phyloP scores from a whole-genome alignment of 2,888 invertebrate genomes.

The Oscheius sp. region DNA sequence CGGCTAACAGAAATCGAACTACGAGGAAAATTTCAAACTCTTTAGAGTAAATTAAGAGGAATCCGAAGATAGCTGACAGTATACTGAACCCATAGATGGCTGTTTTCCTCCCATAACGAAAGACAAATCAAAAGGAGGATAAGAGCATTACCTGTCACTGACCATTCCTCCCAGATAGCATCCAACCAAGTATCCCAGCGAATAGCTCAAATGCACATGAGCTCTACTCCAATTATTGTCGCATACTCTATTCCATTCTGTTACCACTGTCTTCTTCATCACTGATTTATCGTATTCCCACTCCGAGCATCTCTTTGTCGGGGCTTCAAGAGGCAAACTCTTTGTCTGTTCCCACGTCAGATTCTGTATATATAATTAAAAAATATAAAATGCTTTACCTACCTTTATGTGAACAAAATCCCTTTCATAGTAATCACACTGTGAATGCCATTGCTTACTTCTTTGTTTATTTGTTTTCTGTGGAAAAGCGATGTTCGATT shows the following conservation, averaged over 20 bases:
- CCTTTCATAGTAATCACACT: constrained; percentile 54
- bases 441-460: constrained; percentile 51
- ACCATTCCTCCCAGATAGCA: constrained; percentile 67
- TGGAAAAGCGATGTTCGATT: constrained; percentile 62
- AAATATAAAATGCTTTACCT: neutral
- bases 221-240: constrained; percentile 67
- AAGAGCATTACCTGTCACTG: constrained; percentile 55
- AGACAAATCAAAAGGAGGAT: neutral
- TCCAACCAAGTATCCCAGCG: constrained; percentile 68
- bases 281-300: constrained; percentile 68
- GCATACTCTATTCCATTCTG: constrained; percentile 36
- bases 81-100: constrained; percentile 64
- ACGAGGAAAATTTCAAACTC: constrained; percentile 66
- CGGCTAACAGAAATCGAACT: constrained; percentile 66
- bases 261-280: constrained; percentile 57
- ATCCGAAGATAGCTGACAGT: constrained; percentile 66
- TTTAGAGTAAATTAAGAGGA: constrained; percentile 60
- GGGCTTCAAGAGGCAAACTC: constrained; percentile 14
- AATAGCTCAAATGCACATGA: constrained; percentile 69
- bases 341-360: constrained; percentile 36
- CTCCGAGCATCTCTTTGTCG: constrained; percentile 43
- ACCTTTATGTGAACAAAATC: constrained; percentile 52
- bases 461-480: constrained; percentile 48
- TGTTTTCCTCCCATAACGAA: constrained; percentile 67
- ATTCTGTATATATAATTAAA: neutral